Conservation (phyloP, 53 echinoderm and acorn worm species). For the Holothuria leucospilota region DNA sequence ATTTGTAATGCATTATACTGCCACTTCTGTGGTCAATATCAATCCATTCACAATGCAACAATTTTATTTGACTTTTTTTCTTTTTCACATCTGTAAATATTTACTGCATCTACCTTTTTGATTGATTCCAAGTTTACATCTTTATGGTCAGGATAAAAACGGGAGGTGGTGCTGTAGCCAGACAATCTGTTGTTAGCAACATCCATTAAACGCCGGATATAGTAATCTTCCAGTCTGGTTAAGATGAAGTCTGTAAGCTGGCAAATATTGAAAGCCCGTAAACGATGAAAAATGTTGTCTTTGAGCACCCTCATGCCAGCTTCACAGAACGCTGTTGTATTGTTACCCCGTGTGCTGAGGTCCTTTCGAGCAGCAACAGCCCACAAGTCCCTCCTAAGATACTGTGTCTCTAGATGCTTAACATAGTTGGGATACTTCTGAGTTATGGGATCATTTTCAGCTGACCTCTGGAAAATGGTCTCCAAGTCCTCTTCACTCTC, state of each 20-base stretch:
- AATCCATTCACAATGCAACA: background rate
- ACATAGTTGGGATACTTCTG: slow-evolving; percentile 63
- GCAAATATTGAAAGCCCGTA: slow-evolving; percentile 56
- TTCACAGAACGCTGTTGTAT: slow-evolving; percentile 70
- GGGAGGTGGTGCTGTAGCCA: background rate
- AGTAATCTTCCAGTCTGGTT: slow-evolving; percentile 54
- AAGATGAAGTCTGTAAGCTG: slow-evolving; percentile 70
- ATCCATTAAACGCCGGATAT: slow-evolving; percentile 53
- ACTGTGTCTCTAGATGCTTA: slow-evolving; percentile 57
- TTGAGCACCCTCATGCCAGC: slow-evolving; percentile 66
- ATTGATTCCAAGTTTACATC: background rate
- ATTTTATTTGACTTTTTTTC: no score
- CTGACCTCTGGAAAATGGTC: background rate
- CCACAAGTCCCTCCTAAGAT: slow-evolving; percentile 56
- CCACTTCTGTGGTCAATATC: background rate
- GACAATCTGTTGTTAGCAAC: slow-evolving; percentile 50
- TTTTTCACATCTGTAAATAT: no score
- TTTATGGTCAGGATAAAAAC: background rate
- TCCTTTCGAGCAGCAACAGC: slow-evolving; percentile 59
- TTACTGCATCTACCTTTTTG: background rate
- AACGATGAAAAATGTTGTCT: slow-evolving; percentile 68
- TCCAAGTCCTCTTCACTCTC: background rate
- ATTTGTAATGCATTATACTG: background rate
- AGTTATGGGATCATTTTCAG: no score
- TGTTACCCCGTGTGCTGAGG: slow-evolving; percentile 52